These are phyloP conservation scores for Bombus vancouverensis DNA, from an alignment of 1,140 invertebrate genomes.

Conservation along the genomic window DNA sequence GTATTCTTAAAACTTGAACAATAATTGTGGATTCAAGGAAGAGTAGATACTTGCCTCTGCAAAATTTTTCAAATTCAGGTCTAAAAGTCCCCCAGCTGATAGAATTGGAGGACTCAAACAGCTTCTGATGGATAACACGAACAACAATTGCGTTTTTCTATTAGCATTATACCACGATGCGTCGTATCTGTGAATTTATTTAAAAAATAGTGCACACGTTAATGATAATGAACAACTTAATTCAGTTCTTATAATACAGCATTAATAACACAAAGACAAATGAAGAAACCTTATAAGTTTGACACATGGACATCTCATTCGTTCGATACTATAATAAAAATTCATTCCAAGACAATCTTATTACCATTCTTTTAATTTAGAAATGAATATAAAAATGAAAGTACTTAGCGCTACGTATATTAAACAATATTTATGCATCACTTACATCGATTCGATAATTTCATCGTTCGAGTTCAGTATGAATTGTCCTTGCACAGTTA, in stretches of 20 bases:
- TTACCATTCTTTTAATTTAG: too few relatives aligned
- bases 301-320: rapidly evolving
- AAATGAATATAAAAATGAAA: too few relatives aligned
- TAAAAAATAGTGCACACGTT: rapidly evolving
- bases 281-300: rapidly evolving
- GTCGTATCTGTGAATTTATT: neutral
- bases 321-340: too few relatives aligned
- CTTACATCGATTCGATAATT: neutral
- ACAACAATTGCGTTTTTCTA: neutral
- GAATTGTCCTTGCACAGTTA: neutral
- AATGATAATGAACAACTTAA: too few relatives aligned
- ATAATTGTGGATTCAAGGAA: too few relatives aligned
- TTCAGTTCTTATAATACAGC: too few relatives aligned
- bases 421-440: too few relatives aligned
- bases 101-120: neutral
- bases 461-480: neutral
- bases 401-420: rapidly evolving
- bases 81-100: neutral
- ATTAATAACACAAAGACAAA: too few relatives aligned
- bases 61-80: neutral
- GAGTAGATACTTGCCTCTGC: too few relatives aligned
- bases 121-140: neutral
- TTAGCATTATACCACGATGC: neutral
- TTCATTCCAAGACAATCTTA: too few relatives aligned
- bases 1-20: too few relatives aligned